These are phyloP conservation scores for Balanococcus diminutus DNA, from an alignment of 2,888 invertebrate genomes.

Conservation along the genomic window DNA sequence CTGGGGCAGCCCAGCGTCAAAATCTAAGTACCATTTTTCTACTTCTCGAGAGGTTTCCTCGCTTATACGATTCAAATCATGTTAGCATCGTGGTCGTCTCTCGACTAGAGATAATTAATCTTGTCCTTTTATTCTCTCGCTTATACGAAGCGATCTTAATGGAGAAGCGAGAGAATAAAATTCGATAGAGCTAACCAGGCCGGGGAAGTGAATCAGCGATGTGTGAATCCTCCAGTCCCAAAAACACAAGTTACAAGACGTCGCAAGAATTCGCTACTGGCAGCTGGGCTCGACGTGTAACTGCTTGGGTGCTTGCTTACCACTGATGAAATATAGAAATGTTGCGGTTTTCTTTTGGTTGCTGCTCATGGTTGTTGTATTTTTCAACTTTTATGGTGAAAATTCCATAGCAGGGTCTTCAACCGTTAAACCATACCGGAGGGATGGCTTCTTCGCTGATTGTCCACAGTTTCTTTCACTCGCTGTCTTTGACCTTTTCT, in stretches of 20 bases:
- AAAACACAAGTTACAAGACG: background rate
- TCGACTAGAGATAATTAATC: background rate
- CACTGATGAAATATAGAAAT: background rate
- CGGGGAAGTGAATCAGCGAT: no score
- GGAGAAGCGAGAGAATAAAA: background rate
- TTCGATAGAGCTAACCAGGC: no score
- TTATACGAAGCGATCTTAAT: background rate
- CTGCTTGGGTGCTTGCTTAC: no score
- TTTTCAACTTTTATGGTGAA: no score
- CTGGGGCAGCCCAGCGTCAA: background rate
- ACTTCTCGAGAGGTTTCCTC: background rate
- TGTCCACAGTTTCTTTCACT: no score
- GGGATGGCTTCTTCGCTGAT: no score
- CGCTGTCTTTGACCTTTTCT: background rate
- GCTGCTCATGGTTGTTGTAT: no score
- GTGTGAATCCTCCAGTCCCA: no score
- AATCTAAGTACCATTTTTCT: background rate
- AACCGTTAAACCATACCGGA: no score
- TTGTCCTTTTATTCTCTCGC: background rate
- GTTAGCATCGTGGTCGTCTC: background rate
- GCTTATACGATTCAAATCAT: background rate
- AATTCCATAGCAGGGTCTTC: no score
- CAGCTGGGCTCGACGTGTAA: background rate
- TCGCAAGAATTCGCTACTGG: background rate
- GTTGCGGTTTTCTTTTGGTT: background rate